Percentiles rank a stretch among this genome's conserved stretches.
Conservation (phyloP, 2,888 invertebrate genomes). For the Eilema sororculum region DNA sequence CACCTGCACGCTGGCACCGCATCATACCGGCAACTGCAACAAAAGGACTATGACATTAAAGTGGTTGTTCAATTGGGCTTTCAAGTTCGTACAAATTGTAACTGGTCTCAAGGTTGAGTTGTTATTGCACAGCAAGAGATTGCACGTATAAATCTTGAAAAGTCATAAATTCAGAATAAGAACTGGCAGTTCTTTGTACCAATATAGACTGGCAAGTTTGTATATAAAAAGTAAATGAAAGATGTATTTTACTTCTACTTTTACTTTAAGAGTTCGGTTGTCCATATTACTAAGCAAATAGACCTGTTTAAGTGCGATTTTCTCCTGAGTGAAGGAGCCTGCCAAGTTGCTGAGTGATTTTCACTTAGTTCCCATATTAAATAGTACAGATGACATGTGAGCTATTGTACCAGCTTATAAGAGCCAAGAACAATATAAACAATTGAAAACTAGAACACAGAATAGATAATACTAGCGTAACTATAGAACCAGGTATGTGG, state of each 20-base stretch:
- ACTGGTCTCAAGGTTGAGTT: slow-evolving; percentile 57
- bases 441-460: too few relatives aligned
- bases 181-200: background rate
- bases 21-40: slow-evolving; percentile 54
- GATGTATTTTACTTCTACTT: too few relatives aligned
- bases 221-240: too few relatives aligned
- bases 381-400: background rate
- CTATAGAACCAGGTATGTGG: background rate
- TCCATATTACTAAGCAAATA: background rate
- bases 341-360: background rate
- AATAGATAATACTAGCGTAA: too few relatives aligned
- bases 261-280: too few relatives aligned
- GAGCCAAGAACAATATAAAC: background rate
- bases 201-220: background rate
- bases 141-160: slow-evolving; percentile 2
- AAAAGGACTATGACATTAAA: slow-evolving; percentile 77
- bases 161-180: slow-evolving; percentile 9
- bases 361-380: background rate
- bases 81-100: slow-evolving; percentile 75
- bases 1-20: slow-evolving; percentile 70
- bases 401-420: background rate
- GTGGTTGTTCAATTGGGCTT: slow-evolving; percentile 76
- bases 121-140: slow-evolving; percentile 32
- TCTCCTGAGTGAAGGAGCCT: background rate
- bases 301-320: background rate